Base-by-base conservation (phyloP, 1,140 invertebrate species). In the Drosophila lacertosa region DNA sequence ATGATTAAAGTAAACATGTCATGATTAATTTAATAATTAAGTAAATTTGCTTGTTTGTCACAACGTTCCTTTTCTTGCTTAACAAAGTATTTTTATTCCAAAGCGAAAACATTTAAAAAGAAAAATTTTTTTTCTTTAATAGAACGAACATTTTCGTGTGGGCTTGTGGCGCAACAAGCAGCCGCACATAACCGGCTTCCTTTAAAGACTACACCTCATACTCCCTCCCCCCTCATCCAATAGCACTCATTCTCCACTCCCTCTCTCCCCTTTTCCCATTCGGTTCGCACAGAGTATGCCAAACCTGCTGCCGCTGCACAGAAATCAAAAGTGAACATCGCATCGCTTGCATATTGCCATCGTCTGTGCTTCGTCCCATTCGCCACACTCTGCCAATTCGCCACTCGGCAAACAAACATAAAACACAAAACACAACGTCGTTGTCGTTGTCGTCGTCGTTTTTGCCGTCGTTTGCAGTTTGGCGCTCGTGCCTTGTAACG, bases 311-410 rank as follows among this genome's bases (percentile, higher is more conserved):
- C 50, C 71, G 78, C 78, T 88, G 82, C 83, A 89, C 82, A 82
- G 82, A 88, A 88, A 88, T 78, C 82, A 88, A 88, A 88, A 88
- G 82, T 88, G 77, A 88, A 89, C 82, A 78, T 75, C 75, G 78
- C 71, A 45, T 82, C 54, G 55, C 80, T 74, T 81, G 79, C 79
- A 82, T 57, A 67, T 74, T 59, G 64, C 57, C 39, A 16, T 29
- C 45, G 55, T 39, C 47, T 29, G 11, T 4, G 15, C 50, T 11
- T 11, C n/a, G 3, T 9, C 9, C n/a, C 20, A n/a, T 5, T 22
- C 24, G 13, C 5, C 18, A 6, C 22, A 24, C 60, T 9, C 35
- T 13, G 11, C 10, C 50, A 29, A 29, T 15, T 39, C 42, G 53
- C 40, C 26, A 57, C 48, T 57, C 53, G 55, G 57, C 65, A 51